Evolutionary conservation across 2,888 invertebrate genomes (phyloP).

Genomic region (Callosobruchus maculatus): DNA sequence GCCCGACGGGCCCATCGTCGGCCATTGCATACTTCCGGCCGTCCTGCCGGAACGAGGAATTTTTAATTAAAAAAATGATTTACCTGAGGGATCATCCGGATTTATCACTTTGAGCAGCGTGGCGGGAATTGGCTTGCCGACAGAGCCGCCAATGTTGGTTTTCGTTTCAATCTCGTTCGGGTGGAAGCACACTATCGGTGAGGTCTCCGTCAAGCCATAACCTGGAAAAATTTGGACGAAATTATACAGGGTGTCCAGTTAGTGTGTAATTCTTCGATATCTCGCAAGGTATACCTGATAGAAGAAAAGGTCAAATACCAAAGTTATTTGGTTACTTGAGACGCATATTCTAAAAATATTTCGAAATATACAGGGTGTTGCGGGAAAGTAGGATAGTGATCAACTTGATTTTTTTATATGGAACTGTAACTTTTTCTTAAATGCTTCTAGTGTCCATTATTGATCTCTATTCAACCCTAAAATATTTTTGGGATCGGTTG

Average conservation of each 20-base stretch:
- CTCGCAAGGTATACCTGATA: too few relatives aligned
- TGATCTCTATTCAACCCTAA: too few relatives aligned
- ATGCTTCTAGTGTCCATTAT: too few relatives aligned
- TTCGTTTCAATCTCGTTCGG: background rate
- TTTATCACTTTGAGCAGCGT: slow-evolving; percentile 64
- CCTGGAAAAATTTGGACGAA: slow-evolving; percentile 40
- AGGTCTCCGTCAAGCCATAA: slow-evolving; percentile 72
- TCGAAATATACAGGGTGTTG: too few relatives aligned
- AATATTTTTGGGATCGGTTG: too few relatives aligned
- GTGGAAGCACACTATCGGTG: slow-evolving; percentile 48
- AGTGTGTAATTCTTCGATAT: too few relatives aligned
- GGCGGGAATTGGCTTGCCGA: slow-evolving; percentile 61
- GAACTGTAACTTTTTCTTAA: too few relatives aligned
- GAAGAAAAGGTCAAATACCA: too few relatives aligned
- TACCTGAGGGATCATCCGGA: slow-evolving; percentile 36
- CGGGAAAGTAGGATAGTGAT: too few relatives aligned
- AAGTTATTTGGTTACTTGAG: too few relatives aligned
- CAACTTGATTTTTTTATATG: too few relatives aligned
- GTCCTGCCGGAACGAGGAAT: background rate
- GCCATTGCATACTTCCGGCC: background rate
- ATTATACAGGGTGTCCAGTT: background rate
- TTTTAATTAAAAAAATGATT: slow-evolving; percentile 4
- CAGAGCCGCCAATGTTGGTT: slow-evolving; percentile 43
- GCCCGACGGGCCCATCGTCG: background rate
- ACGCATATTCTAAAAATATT: too few relatives aligned